A percentile compares a stretch with the other conserved stretches of the same genome.
Conservation (phyloP, 2,888 invertebrate species). For the Rugalucina vietnamica region DNA sequence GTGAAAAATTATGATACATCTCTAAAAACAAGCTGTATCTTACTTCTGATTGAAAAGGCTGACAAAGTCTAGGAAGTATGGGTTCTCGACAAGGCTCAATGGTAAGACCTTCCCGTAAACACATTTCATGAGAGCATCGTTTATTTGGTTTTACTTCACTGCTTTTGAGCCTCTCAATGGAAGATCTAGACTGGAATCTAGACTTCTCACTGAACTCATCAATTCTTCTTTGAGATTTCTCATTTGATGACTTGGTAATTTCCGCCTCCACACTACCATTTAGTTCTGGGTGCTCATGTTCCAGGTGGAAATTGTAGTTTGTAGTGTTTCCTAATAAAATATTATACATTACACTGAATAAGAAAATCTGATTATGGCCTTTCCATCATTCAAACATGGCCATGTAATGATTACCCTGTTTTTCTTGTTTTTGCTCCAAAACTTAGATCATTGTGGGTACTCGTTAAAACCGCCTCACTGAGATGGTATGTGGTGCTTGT, state of each 20-base stretch:
- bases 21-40: background rate
- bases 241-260: background rate
- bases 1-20: background rate
- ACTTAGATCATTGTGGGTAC: too few species aligned
- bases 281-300: background rate
- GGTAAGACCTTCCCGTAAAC: slow-evolving; percentile 40
- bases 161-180: background rate
- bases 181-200: too few species aligned
- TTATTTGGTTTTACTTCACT: background rate
- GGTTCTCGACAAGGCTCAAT: slow-evolving; percentile 24
- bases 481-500: too few species aligned
- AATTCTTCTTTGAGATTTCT: background rate
- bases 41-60: background rate
- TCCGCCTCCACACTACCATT: background rate
- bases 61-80: slow-evolving; percentile 13
- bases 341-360: too few species aligned
- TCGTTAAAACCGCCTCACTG: too few species aligned
- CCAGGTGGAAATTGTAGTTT: slow-evolving; percentile 5
- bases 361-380: too few species aligned
- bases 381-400: too few species aligned
- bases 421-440: too few species aligned
- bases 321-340: slow-evolving; percentile 18
- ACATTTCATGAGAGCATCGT: slow-evolving; percentile 25
- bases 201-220: background rate
- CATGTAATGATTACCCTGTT: too few species aligned